Evolutionary conservation across 2,888 invertebrate genomes (phyloP).

Genomic region (Syrista parreyssii): DNA sequence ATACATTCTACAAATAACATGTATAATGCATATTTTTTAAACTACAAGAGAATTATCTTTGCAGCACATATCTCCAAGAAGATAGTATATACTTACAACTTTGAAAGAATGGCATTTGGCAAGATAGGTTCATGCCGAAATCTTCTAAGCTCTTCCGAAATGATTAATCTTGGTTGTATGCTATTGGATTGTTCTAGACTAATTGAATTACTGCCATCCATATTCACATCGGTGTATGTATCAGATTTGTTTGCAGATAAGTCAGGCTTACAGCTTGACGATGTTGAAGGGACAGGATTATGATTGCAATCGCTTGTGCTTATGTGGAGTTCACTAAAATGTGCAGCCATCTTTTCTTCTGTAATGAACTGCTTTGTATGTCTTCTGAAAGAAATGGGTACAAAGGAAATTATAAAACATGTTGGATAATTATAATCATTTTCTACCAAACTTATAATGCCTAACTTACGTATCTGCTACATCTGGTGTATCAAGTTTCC

Average conservation of each 20-base stretch:
- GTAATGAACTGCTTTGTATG: constrained; percentile 80
- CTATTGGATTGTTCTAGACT: constrained; percentile 41
- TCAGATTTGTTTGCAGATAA: constrained; percentile 22
- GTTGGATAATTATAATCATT: not conserved
- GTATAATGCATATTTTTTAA: constrained; percentile 10
- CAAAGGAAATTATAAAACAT: not conserved
- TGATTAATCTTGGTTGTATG: constrained; percentile 63
- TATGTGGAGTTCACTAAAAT: constrained; percentile 81
- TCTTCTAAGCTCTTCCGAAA: constrained; percentile 80
- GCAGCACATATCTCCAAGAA: not conserved
- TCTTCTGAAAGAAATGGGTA: constrained; percentile 33
- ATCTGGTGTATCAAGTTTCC: constrained; percentile 53
- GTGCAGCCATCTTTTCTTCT: constrained; percentile 87
- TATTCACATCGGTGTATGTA: constrained; percentile 32
- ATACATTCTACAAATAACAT: constrained; percentile 26
- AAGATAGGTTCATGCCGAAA: constrained; percentile 75
- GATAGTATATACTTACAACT: constrained; percentile 50
- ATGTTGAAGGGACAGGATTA: constrained; percentile 41
- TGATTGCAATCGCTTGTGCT: constrained; percentile 58
- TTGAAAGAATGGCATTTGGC: constrained; percentile 73
- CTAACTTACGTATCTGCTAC: constrained; percentile 43
- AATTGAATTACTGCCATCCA: constrained; percentile 34
- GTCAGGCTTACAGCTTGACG: constrained; percentile 32
- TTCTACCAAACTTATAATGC: not conserved
- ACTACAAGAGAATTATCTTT: not conserved